Evolutionary conservation across 2,797 vertebrate species (phyloP).

Genomic region (Oreochromis grahami): DNA sequence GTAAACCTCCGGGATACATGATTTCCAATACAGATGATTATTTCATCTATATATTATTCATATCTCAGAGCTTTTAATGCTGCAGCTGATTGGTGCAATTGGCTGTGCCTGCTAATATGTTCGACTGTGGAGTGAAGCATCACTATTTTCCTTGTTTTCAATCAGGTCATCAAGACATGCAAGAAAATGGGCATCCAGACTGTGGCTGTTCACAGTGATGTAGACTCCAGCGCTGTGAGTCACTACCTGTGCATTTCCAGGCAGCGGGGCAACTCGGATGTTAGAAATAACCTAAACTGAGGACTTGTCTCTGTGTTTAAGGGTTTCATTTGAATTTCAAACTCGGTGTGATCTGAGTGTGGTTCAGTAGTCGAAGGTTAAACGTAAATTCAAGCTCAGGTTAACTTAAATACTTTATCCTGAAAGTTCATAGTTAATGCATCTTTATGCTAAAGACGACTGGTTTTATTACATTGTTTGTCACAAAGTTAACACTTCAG

Average conservation of each 20-base stretch:
- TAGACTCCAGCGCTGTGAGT: slow-evolving; percentile 90
- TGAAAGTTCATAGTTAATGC: not conserved
- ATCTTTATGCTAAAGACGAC: not conserved
- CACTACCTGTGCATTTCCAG: not conserved
- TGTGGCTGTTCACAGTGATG: slow-evolving; percentile 93
- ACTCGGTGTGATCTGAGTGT: not conserved
- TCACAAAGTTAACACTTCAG: not conserved
- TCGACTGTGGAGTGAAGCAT: not conserved
- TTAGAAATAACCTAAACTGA: not conserved
- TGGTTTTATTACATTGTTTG: not conserved
- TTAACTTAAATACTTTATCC: not conserved
- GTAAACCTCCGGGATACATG: not conserved
- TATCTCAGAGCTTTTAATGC: not conserved
- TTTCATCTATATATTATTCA: not conserved
- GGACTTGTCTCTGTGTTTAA: not conserved
- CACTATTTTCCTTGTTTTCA: not conserved
- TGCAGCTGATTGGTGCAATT: not conserved
- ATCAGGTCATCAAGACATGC: slow-evolving; percentile 94
- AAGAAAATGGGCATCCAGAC: slow-evolving; percentile 96
- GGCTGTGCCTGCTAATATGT: not conserved
- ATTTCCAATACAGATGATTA: not conserved
- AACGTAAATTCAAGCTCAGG: not conserved
- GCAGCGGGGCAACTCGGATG: not conserved
- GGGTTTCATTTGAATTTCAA: not conserved
- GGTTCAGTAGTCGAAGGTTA: not conserved